Base-by-base conservation (phyloP, 2,797 vertebrate species). In the Pseudomugil tenellus region DNA sequence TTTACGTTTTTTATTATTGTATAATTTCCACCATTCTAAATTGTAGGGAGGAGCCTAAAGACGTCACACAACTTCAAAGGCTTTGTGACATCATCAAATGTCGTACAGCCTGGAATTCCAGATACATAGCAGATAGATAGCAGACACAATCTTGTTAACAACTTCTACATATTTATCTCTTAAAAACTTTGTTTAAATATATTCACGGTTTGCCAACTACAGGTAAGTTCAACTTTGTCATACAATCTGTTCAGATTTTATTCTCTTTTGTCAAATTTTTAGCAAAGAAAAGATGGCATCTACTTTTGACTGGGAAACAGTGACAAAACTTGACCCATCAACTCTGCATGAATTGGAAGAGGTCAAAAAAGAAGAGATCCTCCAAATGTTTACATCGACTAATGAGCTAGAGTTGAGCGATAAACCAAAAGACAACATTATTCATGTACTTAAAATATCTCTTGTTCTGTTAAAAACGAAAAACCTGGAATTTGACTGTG, bases 391-490 rank as follows among this genome's bases (percentile, higher is more conserved):
- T n/a, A 37, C 17, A n/a, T 37, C 26, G 2, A 37, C 7, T 3
- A 11, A 52, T 13, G 11, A 7, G 9, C 52, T 32, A 32, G 48
- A 37, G 1, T 10, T 63, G 16, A 32, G 23, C 11, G 29, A n/a
- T 14, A 35, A 37, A 37, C 0, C 48, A 28, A 14, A 21, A 53
- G 17, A 52, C 7, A 16, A 63, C 6, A 52, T 63, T 13, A 4
- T 52, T 51, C 61, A 63, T 6, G 17, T 51, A 23, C 35, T 63
- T 1, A n/a, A 34, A 52, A 16, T 63, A 52, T 63, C 25, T 39
- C 48, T 52, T 48, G 48, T 31, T 23, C 17, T 63, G 23, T n/a
- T 63, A 28, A 52, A n/a, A 26, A 52, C 28, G 5, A 52, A 52
- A 35, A 23, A 52, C 11, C 4, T 13, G 21, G 46, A 63, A 52